A percentile compares a stretch with the other conserved stretches of the same genome.
Evolutionary conservation across 2,888 invertebrate genomes (phyloP).

Genomic region (Synergus gifuensis): DNA sequence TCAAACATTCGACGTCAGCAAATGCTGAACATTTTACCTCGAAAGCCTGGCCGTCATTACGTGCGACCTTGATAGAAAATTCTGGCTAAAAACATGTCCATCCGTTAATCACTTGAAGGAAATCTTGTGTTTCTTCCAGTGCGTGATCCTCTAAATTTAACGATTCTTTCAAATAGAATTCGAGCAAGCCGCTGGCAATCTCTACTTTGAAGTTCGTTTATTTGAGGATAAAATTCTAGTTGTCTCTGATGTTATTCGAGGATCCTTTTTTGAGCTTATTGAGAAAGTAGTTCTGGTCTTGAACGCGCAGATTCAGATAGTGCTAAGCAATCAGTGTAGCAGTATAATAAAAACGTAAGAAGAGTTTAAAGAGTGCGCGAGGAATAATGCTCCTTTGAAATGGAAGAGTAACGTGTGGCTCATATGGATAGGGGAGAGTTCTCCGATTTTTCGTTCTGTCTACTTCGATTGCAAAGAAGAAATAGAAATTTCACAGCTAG

Average conservation of each 20-base stretch:
- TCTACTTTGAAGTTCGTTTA: slow-evolving; percentile 42
- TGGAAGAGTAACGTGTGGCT: neutral
- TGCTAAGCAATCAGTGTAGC: slow-evolving; percentile 11
- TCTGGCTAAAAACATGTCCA: slow-evolving; percentile 37
- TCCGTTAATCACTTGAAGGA: slow-evolving; percentile 20
- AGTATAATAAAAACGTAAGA: neutral
- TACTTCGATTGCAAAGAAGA: slow-evolving; percentile 22
- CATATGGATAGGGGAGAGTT: slow-evolving; percentile 2
- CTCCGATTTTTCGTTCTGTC: slow-evolving; percentile 1
- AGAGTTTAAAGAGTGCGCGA: slow-evolving; percentile 18
- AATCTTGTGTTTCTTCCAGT: slow-evolving; percentile 7
- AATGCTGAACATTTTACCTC: neutral
- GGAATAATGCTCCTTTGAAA: neutral
- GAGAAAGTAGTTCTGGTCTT: slow-evolving; percentile 11
- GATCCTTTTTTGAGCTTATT: slow-evolving; percentile 24
- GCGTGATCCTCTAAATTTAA: slow-evolving; percentile 4
- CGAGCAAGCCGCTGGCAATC: neutral
- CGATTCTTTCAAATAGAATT: slow-evolving; percentile 4
- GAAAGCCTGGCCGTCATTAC: slow-evolving; percentile 25
- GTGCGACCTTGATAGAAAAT: slow-evolving; percentile 39
- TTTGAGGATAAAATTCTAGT: slow-evolving; percentile 39
- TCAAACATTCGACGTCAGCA: neutral
- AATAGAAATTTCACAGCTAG: slow-evolving; percentile 41
- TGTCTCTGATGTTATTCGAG: slow-evolving; percentile 43
- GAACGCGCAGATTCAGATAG: slow-evolving; percentile 11